These are phyloP conservation scores for Ceraclea dissimilis DNA, from an alignment of 2,888 invertebrate genomes.

Conservation along the genomic window DNA sequence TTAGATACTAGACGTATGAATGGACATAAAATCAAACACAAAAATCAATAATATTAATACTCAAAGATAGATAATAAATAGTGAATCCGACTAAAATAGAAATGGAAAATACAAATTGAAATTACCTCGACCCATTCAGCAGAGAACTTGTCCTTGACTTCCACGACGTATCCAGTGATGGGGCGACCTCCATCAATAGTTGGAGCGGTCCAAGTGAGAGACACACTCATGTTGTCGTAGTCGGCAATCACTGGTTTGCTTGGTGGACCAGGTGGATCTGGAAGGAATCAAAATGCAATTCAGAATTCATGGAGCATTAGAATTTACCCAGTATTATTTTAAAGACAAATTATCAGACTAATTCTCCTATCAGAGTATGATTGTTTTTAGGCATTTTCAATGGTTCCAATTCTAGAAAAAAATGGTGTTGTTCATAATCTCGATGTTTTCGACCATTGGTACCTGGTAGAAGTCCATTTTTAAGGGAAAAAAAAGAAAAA, in stretches of 20 bases:
- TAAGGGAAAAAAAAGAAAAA: no score
- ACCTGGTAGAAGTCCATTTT: no score
- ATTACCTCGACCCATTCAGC: conserved; percentile 74
- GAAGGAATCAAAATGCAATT: conserved; percentile 3
- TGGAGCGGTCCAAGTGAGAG: conserved; percentile 85
- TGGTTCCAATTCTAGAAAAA: not conserved
- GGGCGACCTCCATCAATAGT: conserved; percentile 87
- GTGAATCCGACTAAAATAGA: no score
- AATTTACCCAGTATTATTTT: no score
- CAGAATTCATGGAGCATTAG: not conserved
- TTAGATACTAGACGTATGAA: no score
- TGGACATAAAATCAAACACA: no score
- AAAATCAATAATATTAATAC: no score
- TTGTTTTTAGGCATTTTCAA: not conserved
- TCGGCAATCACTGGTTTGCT: conserved; percentile 87
- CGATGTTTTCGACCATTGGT: no score
- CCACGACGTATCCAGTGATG: conserved; percentile 80
- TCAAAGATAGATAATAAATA: no score
- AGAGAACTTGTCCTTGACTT: conserved; percentile 84
- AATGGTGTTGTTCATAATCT: no score
- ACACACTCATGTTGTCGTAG: conserved; percentile 89
- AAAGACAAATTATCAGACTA: no score
- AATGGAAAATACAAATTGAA: no score
- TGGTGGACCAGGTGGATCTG: conserved; percentile 84
- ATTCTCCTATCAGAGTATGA: not conserved